phyloP scores from a whole-genome alignment of 2,797 vertebrate species.

The Enteromius thamalakanensis region DNA sequence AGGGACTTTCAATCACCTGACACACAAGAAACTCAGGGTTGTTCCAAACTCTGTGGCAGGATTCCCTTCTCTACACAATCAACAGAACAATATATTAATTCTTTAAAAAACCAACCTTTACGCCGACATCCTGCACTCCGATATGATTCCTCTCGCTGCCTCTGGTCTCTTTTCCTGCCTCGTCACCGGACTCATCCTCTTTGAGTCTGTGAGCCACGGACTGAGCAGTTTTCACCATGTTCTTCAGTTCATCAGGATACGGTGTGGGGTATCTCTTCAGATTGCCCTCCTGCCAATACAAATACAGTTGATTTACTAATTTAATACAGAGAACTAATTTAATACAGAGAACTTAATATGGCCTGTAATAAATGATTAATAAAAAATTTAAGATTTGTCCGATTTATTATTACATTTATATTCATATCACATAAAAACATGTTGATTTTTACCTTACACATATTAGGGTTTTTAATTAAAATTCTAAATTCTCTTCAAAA shows the following conservation, averaged over 20 bases:
- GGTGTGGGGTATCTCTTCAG: conserved; percentile 98
- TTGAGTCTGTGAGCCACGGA: conserved; percentile 94
- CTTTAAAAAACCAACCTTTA: conserved; percentile 80
- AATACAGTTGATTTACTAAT: background rate
- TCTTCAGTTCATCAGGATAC: conserved; percentile 97
- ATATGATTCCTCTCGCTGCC: conserved; percentile 81
- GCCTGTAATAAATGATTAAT: background rate
- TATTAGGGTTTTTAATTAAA: background rate
- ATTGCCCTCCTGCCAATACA: conserved; percentile 87
- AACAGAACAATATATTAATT: background rate
- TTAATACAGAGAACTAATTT: too few relatives aligned
- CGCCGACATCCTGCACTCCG: conserved; percentile 86
- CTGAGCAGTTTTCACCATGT: conserved; percentile 99
- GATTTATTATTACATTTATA: background rate
- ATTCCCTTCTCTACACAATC: background rate
- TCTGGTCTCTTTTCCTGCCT: conserved; percentile 80
- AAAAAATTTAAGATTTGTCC: background rate
- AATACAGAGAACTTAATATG: too few relatives aligned
- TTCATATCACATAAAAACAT: background rate
- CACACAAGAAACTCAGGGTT: conserved; percentile 22
- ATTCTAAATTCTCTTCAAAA: background rate
- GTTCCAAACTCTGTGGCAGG: background rate
- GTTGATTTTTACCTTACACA: background rate
- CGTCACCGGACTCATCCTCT: conserved; percentile 90
- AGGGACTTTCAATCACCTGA: conserved; percentile 85